A percentile compares a stretch with the other conserved stretches of the same genome.
phyloP scores from a whole-genome alignment of 2,888 invertebrate genomes.

The Drosophila helvetica region DNA sequence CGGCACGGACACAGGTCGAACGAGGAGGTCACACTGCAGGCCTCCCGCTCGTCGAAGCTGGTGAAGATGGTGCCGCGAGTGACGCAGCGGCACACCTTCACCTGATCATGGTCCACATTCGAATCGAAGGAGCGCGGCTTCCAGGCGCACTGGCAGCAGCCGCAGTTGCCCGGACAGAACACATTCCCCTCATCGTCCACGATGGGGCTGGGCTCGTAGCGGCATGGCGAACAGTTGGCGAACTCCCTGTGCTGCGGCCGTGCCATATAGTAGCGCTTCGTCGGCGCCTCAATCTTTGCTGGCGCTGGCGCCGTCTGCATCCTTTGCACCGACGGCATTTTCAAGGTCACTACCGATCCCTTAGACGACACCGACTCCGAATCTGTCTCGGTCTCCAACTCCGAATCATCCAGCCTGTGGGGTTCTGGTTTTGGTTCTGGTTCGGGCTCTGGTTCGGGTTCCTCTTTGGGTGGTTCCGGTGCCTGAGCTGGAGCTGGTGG shows the following conservation, averaged over 20 bases:
- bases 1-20: slow-evolving; percentile 82
- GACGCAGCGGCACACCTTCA: slow-evolving; percentile 78
- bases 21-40: slow-evolving; percentile 62
- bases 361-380: neutral
- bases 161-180: slow-evolving; percentile 80
- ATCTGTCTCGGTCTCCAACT: too few relatives aligned
- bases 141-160: slow-evolving; percentile 81
- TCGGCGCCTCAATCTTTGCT: neutral
- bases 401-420: too few relatives aligned
- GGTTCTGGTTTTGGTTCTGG: too few relatives aligned
- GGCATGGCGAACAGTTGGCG: slow-evolving; percentile 72
- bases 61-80: slow-evolving; percentile 68
- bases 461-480: neutral
- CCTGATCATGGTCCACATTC: slow-evolving; percentile 60
- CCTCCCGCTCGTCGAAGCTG: slow-evolving; percentile 44
- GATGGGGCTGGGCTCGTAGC: slow-evolving; percentile 75
- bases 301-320: neutral
- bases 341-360: neutral
- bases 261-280: slow-evolving; percentile 61
- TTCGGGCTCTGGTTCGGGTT: neutral
- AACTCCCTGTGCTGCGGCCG: slow-evolving; percentile 79
- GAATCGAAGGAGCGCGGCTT: slow-evolving; percentile 49
- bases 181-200: slow-evolving; percentile 70
- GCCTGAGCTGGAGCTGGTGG: neutral
- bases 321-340: neutral